Conservation (phyloP, 2,888 invertebrate genomes). For the Protodeltote pygarga region DNA sequence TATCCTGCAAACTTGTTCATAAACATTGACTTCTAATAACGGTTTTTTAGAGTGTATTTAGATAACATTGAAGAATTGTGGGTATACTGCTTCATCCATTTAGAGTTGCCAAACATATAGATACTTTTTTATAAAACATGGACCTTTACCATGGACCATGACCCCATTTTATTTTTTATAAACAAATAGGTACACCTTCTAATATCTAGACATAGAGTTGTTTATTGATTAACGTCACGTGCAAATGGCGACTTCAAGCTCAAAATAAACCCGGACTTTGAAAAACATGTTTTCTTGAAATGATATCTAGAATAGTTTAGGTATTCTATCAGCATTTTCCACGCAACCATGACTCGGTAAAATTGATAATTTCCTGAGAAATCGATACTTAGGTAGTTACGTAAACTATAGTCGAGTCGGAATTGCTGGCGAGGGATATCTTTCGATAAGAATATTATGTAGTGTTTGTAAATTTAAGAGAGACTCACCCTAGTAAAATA, state of each 20-base stretch:
- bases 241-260: slow-evolving; percentile 20
- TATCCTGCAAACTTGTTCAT: too few relatives aligned
- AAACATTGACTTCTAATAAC: too few relatives aligned
- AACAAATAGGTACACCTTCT: slow-evolving; percentile 16
- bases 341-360: neutral
- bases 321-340: slow-evolving; percentile 11
- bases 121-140: neutral
- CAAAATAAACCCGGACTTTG: slow-evolving; percentile 21
- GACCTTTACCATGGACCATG: slow-evolving; percentile 4
- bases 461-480: neutral
- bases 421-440: too few relatives aligned
- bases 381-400: neutral
- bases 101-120: too few relatives aligned
- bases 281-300: slow-evolving; percentile 52
- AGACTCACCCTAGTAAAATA: slow-evolving; percentile 95
- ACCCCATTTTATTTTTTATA: slow-evolving; percentile 6
- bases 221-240: slow-evolving; percentile 27
- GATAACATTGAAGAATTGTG: too few relatives aligned
- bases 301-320: slow-evolving; percentile 11
- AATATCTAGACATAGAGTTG: slow-evolving; percentile 13
- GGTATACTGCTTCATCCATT: too few relatives aligned
- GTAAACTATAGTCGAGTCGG: too few relatives aligned
- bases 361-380: neutral
- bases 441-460: too few relatives aligned
- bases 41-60: too few relatives aligned